A percentile compares a stretch with the other conserved stretches of the same genome.
These are phyloP conservation scores for Laupala kohalensis DNA, from an alignment of 1,140 invertebrate genomes.

Conservation along the genomic window DNA sequence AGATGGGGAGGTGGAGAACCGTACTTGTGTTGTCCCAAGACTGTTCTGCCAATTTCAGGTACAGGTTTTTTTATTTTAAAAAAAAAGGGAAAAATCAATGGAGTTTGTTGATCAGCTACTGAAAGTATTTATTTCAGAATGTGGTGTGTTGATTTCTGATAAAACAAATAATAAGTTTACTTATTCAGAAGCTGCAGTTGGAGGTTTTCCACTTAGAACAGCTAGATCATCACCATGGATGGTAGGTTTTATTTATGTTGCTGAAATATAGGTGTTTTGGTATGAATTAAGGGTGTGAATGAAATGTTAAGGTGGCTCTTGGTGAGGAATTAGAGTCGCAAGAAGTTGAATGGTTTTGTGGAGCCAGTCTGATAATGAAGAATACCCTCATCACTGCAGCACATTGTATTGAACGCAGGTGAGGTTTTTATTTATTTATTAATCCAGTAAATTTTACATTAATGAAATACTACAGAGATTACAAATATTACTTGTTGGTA, in stretches of 20 bases:
- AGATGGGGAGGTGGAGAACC: background rate
- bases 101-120: background rate
- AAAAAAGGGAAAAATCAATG: background rate
- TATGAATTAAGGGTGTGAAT: background rate
- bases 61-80: too few relatives aligned
- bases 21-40: conserved; percentile 4
- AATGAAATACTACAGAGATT: too few relatives aligned
- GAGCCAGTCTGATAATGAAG: conserved; percentile 3
- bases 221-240: conserved; percentile 14
- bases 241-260: conserved; percentile 5
- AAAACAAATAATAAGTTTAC: background rate
- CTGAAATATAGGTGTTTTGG: background rate
- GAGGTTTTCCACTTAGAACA: conserved; percentile 11
- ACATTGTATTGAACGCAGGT: conserved; percentile 13
- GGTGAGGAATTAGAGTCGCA: conserved; percentile 5
- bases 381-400: conserved; percentile 12
- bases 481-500: too few relatives aligned
- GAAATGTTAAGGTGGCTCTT: conserved; percentile 2
- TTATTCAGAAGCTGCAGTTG: conserved; percentile 10
- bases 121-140: background rate
- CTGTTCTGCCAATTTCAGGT: background rate
- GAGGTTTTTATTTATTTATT: background rate
- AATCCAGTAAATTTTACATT: too few relatives aligned
- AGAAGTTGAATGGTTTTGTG: conserved; percentile 13
- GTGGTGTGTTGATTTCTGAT: background rate